These are phyloP conservation scores for Champsocephalus esox DNA, from an alignment of 2,797 vertebrate genomes.

Conservation along the genomic window DNA sequence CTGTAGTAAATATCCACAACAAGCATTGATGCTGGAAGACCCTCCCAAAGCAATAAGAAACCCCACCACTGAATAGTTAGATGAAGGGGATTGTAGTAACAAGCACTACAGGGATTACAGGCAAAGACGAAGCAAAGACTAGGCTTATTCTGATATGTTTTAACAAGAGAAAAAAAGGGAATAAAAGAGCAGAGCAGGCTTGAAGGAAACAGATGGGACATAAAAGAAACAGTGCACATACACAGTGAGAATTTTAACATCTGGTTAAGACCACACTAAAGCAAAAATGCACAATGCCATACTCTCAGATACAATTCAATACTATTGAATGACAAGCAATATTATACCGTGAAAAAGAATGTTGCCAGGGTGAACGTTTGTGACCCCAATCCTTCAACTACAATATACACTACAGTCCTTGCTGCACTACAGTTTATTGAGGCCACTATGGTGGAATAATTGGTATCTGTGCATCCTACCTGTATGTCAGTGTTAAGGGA, in stretches of 20 bases:
- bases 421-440: neutral
- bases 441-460: conserved; percentile 34
- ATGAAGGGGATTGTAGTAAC: conserved; percentile 67
- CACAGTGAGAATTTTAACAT: conserved; percentile 47
- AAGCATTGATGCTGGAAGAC: conserved; percentile 43
- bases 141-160: conserved; percentile 57
- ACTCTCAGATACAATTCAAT: conserved; percentile 1
- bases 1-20: conserved; percentile 70
- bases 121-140: conserved; percentile 51
- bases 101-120: conserved; percentile 67
- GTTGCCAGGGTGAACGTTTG: conserved; percentile 18
- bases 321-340: conserved; percentile 1
- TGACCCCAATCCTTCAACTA: conserved; percentile 8
- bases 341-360: conserved; percentile 9
- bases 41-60: conserved; percentile 64
- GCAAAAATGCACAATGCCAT: conserved; percentile 13
- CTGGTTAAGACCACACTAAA: conserved; percentile 30
- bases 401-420: neutral
- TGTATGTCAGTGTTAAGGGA: conserved; percentile 18
- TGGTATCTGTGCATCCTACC: conserved; percentile 37
- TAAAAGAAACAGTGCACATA: conserved; percentile 22
- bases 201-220: conserved; percentile 36
- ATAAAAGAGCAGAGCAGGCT: conserved; percentile 30
- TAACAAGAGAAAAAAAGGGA: conserved; percentile 45
- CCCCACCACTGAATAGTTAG: conserved; percentile 59